Base-by-base conservation (phyloP, 2,113 vertebrate genomes). In the Mus pahari region DNA sequence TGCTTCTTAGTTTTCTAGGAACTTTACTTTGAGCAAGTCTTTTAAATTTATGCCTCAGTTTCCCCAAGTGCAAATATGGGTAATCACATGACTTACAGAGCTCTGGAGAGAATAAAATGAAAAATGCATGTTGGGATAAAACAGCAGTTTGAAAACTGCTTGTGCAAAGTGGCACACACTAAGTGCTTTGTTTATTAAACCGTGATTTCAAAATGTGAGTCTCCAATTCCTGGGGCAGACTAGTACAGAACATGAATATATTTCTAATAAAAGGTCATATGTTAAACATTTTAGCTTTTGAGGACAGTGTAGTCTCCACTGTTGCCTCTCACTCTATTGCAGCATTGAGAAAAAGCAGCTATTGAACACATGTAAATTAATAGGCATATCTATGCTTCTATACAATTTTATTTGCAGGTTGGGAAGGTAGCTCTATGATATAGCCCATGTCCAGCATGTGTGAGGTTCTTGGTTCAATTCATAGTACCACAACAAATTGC, bases 381-480 rank as follows among this genome's bases (percentile, higher is more conserved):
- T 6, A 73, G 42, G 13, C 1, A 2, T 22, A 10, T 33, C 31
- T 90, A 5, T 36, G 24, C 82, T 36, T 19, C 68, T 45, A 10
- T 81, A 89, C 50, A 95, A 84, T n/a, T 82, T 68, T 50, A 68
- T 79, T 81, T 84, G 45, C 24, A 58, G 20, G 14, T 5, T 68
- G 31, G 3, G 42, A 8, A 50, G n/a, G 75, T 53, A 26, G 36
- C 42, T 42, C 48, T 20, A 36, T 75, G 87, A 28, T 42, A 42
- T 7, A 64, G 36, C 8, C 17, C 13, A 3, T 17, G 26, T 17
- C 36, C 62, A 53, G 55, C 36, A 66, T 28, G 33, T 82, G 20
- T 39, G 64, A 60, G 39, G 28, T 7, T 17, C 22, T 82, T 50
- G 42, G 33, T 74, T 84, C 8, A 22, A 33, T 64, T 60, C 42